Conservation (phyloP, 2,113 vertebrate species). For the Symphodus melops region DNA sequence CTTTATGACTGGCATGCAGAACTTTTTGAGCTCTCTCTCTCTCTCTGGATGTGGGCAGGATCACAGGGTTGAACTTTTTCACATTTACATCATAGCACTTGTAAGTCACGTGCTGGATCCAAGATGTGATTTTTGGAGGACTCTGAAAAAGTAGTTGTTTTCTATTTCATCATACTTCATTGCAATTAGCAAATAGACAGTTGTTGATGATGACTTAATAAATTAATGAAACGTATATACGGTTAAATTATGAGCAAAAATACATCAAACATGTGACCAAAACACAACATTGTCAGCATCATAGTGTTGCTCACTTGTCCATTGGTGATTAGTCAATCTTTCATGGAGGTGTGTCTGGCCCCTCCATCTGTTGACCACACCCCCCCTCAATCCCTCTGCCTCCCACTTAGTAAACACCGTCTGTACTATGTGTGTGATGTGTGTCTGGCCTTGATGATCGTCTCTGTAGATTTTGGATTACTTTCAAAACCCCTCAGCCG, state of each 20-base stretch:
- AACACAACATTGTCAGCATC: background rate
- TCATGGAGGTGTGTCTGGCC: conserved; percentile 20
- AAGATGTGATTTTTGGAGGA: background rate
- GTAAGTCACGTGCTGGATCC: background rate
- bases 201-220: too few relatives aligned
- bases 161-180: background rate
- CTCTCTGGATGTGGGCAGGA: background rate
- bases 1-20: conserved; percentile 18
- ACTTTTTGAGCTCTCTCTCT: background rate
- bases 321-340: conserved; percentile 30
- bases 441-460: conserved; percentile 53
- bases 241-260: background rate
- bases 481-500: conserved; percentile 52
- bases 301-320: background rate
- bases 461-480: conserved; percentile 64
- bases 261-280: background rate
- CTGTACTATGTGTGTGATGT: conserved; percentile 37
- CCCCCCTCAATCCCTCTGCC: conserved; percentile 38
- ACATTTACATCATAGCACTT: background rate
- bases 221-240: background rate
- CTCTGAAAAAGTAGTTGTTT: background rate
- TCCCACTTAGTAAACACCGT: conserved; percentile 43
- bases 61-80: conserved; percentile 9
- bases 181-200: too few relatives aligned
- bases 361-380: conserved; percentile 25